Evolutionary conservation across 2,113 vertebrate species (phyloP), one percentile per base, ranked within the genome.

Genomic region (Monopterus albus): DNA sequence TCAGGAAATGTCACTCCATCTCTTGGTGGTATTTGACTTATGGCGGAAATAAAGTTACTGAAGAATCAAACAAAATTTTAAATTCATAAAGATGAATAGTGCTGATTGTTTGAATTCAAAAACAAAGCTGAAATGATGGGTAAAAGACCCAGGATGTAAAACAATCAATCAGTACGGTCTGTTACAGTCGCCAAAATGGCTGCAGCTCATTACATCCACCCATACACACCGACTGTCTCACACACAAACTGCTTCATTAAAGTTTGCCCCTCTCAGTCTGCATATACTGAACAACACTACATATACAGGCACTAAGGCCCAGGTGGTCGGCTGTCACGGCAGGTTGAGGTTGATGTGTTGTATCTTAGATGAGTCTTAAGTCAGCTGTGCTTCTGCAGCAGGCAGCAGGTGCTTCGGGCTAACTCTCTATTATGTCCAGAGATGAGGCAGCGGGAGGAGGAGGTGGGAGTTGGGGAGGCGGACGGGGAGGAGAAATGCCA

Each of bases 351-450:
- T 74, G 76, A 81, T 76, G 57, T 56, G 57, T 47, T 66, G 55
- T 43, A 49, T 52, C 51, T 68, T 9, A 11, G 56, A 67, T 53
- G 69, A 36, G 59, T 51, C 35, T 50, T 67, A 26, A 74, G 73
- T 63, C 77, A 20, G 74, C 64, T 68, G 56, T 52, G 75, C 65
- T 28, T 46, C 29, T 62, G 71, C 58, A 42, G 53, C 23, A 70
- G 74, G 78, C 56, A 71, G 82, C 84, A 88, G 86, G 79, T 88
- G 86, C 84, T 80, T 47, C 6, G 36, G 69, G 79, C 73, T 49
- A 68, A 66, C 77, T 82, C 78, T 75, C 79, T 66, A 82, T 90
- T 88, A 85, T 85, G 75, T 82, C 82, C 82, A 78, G 57, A 79
- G 83, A 82, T 64, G 72, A 69, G 75, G 62, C 18, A 46, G 57